Evolutionary conservation across 1,140 invertebrate genomes (phyloP).

Genomic region (Drosophila ogumai): DNA sequence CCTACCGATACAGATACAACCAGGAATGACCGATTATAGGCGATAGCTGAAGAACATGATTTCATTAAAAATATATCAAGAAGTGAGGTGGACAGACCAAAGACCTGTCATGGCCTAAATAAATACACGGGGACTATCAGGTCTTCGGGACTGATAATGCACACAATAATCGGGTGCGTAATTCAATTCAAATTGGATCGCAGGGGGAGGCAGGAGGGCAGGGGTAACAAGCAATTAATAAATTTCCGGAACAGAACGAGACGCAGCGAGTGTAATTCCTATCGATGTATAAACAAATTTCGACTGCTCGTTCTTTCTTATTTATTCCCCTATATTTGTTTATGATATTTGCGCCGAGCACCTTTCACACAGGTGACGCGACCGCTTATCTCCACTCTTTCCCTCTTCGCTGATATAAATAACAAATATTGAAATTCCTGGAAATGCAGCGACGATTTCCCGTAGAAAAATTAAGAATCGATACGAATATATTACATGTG

Average conservation of each 20-base stretch:
- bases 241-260: slow-evolving; percentile 36
- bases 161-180: slow-evolving; percentile 52
- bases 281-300: slow-evolving; percentile 54
- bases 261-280: slow-evolving; percentile 45
- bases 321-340: slow-evolving; percentile 36
- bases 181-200: slow-evolving; percentile 51
- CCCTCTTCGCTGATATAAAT: slow-evolving; percentile 41
- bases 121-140: slow-evolving; percentile 21
- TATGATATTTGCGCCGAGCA: slow-evolving; percentile 47
- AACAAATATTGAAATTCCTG: slow-evolving; percentile 52
- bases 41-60: slow-evolving; percentile 11
- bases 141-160: slow-evolving; percentile 35
- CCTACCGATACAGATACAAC: background rate
- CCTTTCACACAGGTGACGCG: slow-evolving; percentile 42
- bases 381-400: slow-evolving; percentile 34
- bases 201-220: background rate
- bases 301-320: background rate
- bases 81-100: slow-evolving; percentile 18
- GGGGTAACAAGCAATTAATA: slow-evolving; percentile 50
- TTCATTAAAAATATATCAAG: slow-evolving; percentile 14
- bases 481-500: slow-evolving; percentile 34
- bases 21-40: slow-evolving; percentile 34
- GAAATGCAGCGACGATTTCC: slow-evolving; percentile 28
- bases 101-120: slow-evolving; percentile 49
- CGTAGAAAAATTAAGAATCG: slow-evolving; percentile 30